A percentile compares a stretch with the other conserved stretches of the same genome.
phyloP scores from a whole-genome alignment of 2,113 vertebrate genomes.

The Mustelus asterias region DNA sequence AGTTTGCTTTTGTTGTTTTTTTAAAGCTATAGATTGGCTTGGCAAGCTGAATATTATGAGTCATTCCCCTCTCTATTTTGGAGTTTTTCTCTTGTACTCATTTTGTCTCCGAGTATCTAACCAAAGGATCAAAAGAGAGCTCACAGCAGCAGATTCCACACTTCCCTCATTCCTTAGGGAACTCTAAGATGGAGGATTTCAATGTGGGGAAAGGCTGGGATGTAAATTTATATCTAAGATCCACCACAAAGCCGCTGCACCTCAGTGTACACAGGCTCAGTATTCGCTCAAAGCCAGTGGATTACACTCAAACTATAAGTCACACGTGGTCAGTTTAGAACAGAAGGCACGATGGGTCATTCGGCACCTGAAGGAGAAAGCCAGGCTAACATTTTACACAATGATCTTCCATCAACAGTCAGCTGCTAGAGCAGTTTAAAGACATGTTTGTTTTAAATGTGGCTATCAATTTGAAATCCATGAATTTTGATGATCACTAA shows the following conservation, averaged over 20 bases:
- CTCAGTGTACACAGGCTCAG: background rate
- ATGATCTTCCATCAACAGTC: background rate
- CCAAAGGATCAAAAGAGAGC: background rate
- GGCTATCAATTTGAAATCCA: background rate
- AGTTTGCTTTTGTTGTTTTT: background rate
- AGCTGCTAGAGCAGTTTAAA: background rate
- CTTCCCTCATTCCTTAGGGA: background rate
- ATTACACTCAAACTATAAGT: background rate
- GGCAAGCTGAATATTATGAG: background rate
- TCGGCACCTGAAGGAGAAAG: background rate
- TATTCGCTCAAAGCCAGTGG: background rate
- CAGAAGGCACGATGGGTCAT: background rate
- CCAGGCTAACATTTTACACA: background rate
- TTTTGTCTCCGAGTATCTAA: background rate
- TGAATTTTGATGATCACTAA: background rate
- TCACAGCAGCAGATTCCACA: background rate
- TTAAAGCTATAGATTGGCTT: background rate
- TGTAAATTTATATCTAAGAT: background rate
- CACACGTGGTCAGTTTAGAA: background rate
- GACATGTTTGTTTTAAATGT: background rate
- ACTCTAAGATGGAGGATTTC: background rate
- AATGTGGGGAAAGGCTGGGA: background rate
- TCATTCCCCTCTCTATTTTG: background rate
- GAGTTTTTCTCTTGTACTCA: background rate
- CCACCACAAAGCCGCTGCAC: background rate